Conservation (phyloP, 2,797 vertebrate genomes). For the Chelmon rostratus region DNA sequence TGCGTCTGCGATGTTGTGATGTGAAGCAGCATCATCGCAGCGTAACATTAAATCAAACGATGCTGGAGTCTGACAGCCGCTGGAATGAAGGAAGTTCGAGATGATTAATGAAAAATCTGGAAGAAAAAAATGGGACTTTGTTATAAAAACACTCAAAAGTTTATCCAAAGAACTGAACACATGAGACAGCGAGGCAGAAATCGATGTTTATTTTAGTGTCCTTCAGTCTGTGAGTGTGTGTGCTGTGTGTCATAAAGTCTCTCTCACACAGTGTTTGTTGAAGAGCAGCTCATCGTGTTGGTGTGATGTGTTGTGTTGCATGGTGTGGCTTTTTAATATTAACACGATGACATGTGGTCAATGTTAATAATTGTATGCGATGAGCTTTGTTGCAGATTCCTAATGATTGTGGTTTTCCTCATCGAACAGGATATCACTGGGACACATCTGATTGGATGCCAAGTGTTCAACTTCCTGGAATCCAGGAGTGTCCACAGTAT, state of each 20-base stretch:
- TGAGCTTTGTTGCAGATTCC: not conserved
- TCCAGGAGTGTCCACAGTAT: conserved; percentile 97
- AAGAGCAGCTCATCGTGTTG: conserved; percentile 42
- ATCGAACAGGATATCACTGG: conserved; percentile 95
- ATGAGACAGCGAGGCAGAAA: too few species aligned
- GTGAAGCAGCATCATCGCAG: too few species aligned
- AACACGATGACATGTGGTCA: conserved; percentile 43
- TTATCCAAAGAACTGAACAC: too few species aligned
- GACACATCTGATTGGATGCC: conserved; percentile 99
- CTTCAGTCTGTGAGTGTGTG: too few species aligned
- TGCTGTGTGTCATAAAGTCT: conserved; percentile 18
- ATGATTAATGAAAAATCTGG: not conserved
- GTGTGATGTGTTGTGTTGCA: conserved; percentile 73
- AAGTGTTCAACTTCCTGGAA: conserved; percentile 96
- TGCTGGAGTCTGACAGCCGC: too few species aligned
- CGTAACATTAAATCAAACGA: too few species aligned
- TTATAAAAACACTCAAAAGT: not conserved
- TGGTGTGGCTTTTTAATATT: conserved; percentile 76
- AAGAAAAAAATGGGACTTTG: not conserved
- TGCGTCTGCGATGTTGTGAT: too few species aligned
- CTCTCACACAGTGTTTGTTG: conserved; percentile 45
- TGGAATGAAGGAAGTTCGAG: not conserved
- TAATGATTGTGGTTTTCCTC: conserved; percentile 24
- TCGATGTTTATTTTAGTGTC: too few species aligned
- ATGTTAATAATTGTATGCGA: too few species aligned